Conservation (phyloP, 2,888 invertebrate genomes). For the Cenopis cana region DNA sequence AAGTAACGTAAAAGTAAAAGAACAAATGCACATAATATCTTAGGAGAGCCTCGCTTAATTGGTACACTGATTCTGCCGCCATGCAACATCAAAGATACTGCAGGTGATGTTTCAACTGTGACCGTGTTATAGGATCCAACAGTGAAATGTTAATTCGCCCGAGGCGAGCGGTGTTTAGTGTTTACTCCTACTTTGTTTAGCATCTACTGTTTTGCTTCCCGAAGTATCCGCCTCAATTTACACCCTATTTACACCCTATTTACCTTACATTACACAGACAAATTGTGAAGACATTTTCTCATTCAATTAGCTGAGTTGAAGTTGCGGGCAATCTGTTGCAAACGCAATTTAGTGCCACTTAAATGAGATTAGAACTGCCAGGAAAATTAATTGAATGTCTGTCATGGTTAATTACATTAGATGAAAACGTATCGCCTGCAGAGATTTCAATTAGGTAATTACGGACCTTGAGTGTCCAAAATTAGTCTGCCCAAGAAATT, state of each 20-base stretch:
- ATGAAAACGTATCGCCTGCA: conserved; percentile 27
- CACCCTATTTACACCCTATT: conserved; percentile 41
- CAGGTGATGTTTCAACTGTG: conserved; percentile 9
- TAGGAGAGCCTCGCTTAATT: background rate
- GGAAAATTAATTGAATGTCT: conserved; percentile 29
- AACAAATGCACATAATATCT: too few species aligned
- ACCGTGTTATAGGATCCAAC: conserved; percentile 28
- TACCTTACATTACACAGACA: conserved; percentile 40
- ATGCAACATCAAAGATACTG: conserved; percentile 12
- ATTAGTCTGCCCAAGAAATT: background rate
- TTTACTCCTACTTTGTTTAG: conserved; percentile 52
- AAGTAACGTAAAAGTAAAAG: too few species aligned
- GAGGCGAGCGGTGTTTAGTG: conserved; percentile 49
- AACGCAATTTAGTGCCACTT: conserved; percentile 37
- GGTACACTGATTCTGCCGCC: background rate
- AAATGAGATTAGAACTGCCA: conserved; percentile 40
- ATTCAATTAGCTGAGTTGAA: conserved; percentile 32
- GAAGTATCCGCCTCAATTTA: conserved; percentile 39
- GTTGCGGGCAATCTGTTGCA: conserved; percentile 23
- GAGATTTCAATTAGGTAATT: conserved; percentile 20
- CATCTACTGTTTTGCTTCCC: conserved; percentile 46
- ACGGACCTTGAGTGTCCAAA: conserved; percentile 8
- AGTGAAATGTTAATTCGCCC: conserved; percentile 45
- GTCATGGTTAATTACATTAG: conserved; percentile 25
- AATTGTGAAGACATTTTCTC: conserved; percentile 35